Evolutionary conservation across 2,888 invertebrate genomes (phyloP), one percentile per base, ranked within the genome.

Genomic region (Drosophila flavopinicola): DNA sequence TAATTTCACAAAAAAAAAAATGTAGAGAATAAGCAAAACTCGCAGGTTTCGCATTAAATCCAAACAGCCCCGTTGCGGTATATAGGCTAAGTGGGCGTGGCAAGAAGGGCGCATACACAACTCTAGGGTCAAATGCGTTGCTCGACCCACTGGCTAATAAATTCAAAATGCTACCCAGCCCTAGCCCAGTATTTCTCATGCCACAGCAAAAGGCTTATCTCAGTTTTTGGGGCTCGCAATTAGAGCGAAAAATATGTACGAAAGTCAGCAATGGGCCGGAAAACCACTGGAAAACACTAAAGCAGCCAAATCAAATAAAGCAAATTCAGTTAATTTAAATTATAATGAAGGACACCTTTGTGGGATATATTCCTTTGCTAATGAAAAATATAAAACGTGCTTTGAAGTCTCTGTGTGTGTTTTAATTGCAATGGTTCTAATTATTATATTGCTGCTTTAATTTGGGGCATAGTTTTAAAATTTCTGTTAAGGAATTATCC

Each of bases 311-410:
- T 85, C 79, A 85, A 79, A 79, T 80, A 85, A 75, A 76, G 70
- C 61, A 63, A 84, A 79, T 80, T 74, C 74, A 79, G 74, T 80
- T 84, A 79, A 80, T 80, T 80, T 83, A 83, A 83, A 83, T 85
- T 80, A 76, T 84, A 85, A 80, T 85, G 59, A 79, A 66, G 67
- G 56, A 35, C 27, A 30, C 39, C 53, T 52, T 54, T 58, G 49
- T 4, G 20, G 20, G n/a, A n/a, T n/a, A 39, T 13, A 30, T 29
- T 41, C 41, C 27, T 52, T 38, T 42, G 35, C 49, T 33, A 35
- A 20, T 68, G 53, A 66, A 61, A 69, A 65, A 72, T 64, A 72
- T 64, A 54, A 54, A 66, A 39, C 11, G 3, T 38, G 66, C 66
- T 72, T 72, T 72, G 56, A 75, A 64, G 44, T 64, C 20, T 17